Percentiles rank a stretch among this genome's conserved stretches.
These are phyloP conservation scores for Anniella stebbinsi DNA, from an alignment of 2,797 vertebrate species.

Conservation along the genomic window DNA sequence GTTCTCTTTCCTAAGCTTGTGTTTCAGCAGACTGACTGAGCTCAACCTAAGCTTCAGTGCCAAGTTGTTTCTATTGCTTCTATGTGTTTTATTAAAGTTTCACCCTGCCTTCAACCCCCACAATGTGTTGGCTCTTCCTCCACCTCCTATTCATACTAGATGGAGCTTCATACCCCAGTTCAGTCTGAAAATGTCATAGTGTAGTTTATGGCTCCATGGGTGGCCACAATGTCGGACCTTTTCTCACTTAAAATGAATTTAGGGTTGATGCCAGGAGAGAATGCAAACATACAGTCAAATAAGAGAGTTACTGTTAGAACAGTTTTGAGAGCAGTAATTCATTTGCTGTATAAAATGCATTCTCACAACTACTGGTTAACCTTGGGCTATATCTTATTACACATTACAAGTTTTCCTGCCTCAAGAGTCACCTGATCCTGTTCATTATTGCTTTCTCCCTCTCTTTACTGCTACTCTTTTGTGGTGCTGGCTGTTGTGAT, in stretches of 20 bases:
- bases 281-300: conserved; percentile 18
- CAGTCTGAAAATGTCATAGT: conserved; percentile 19
- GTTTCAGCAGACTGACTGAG: neutral
- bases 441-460: conserved; percentile 50
- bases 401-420: conserved; percentile 50
- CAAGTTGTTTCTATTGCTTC: neutral
- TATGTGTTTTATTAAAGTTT: neutral
- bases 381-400: conserved; percentile 38
- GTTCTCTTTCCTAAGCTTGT: neutral
- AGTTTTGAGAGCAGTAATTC: conserved; percentile 35
- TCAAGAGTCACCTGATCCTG: conserved; percentile 43
- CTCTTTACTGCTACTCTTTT: conserved; percentile 35
- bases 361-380: conserved; percentile 60
- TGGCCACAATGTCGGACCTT: conserved; percentile 15
- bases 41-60: neutral
- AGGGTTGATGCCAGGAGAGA: neutral
- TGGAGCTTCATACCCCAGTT: conserved; percentile 6
- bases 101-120: neutral
- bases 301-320: conserved; percentile 32
- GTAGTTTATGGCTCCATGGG: conserved; percentile 22
- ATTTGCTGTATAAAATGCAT: conserved; percentile 30
- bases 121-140: neutral
- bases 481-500: conserved; percentile 47
- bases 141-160: conserved; percentile 6
- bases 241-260: conserved; percentile 34